Percentiles rank a stretch among this genome's conserved stretches.
These are phyloP conservation scores for Kryptolebias marmoratus DNA, from an alignment of 2,113 vertebrate species.

Conservation along the genomic window DNA sequence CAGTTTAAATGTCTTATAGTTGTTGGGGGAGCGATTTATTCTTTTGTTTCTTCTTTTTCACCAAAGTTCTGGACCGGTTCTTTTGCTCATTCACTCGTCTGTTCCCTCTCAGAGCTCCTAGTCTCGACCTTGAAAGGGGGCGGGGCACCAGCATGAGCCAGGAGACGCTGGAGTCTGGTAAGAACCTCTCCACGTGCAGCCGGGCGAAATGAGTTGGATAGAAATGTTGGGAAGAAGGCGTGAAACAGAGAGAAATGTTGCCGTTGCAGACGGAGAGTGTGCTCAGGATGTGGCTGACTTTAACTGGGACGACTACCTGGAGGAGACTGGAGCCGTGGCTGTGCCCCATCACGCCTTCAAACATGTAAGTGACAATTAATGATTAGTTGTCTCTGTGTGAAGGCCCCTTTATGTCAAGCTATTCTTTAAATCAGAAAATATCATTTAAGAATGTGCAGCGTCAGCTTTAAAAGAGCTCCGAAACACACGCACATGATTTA, in stretches of 20 bases:
- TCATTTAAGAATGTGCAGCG: not conserved
- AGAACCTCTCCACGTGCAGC: conserved; percentile 44
- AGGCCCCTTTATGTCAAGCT: not conserved
- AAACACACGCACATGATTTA: no score
- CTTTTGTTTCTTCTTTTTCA: not conserved
- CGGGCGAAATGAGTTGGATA: conserved; percentile 21
- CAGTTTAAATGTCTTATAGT: no score
- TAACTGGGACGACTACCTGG: conserved; percentile 97
- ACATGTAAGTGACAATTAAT: conserved; percentile 85
- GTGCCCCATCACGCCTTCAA: conserved; percentile 95
- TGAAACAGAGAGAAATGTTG: conserved; percentile 31
- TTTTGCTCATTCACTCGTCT: conserved; percentile 39
- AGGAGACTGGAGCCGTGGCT: conserved; percentile 89
- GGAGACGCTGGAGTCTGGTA: conserved; percentile 79
- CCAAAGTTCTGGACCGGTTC: conserved; percentile 20
- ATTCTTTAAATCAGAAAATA: conserved; percentile 2
- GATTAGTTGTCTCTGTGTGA: conserved; percentile 10
- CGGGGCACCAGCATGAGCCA: conserved; percentile 77
- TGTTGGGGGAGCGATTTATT: no score
- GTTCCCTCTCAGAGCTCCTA: conserved; percentile 66
- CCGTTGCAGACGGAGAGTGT: conserved; percentile 87
- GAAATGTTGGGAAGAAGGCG: conserved; percentile 16
- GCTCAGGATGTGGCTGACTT: conserved; percentile 91
- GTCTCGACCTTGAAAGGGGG: conserved; percentile 60
- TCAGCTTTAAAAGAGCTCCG: not conserved